Base-by-base conservation (phyloP, 2,888 invertebrate genomes). In the Drosophila anomalipes region DNA sequence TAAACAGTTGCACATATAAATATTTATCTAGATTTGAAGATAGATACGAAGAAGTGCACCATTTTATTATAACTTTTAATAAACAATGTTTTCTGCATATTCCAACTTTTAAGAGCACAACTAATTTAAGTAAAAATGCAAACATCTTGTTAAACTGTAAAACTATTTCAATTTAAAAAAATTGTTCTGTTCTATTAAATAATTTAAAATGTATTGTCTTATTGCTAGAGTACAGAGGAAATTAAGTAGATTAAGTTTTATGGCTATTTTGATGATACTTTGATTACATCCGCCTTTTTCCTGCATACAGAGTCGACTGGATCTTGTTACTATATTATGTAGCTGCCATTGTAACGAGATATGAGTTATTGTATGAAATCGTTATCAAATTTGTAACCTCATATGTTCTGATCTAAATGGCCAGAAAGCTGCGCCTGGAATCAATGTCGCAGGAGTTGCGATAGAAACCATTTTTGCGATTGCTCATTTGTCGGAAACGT, bases 401-500 rank as follows among this genome's bases (percentile, higher is more conserved):
- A 22, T 22, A 26, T 26, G 9, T n/a, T n/a, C 4, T 47, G 10
- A 10, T 30, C 81, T 92, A 93, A 71, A 93, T 91, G 4, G 93
- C 93, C 16, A 93, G 70, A 72, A 93, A 93, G 10, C 90, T 89
- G 1, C 91, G 86, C 3, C 91, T 82, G n/a, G 91, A 91, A 54
- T 92, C 92, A 3, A 90, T 86, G 74, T 92, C 93, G 33, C 91
- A 91, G 4, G 89, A 89, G 58, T 91, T 93, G 28, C 93, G 86
- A 74, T 92, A 92, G 16, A 84, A 83, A 3, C 93, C 93, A 63
- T 93, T 88, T 68, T 91, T 90, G 32, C 92, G 92, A 64, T 86
- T 91, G 35, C 91, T 91, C 87, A 92, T 91, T 76, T 93, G 92
- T 0, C 91, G 90, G 61, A 92, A 96, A 75, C 98, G 94, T 62